Evolutionary conservation across 2,888 invertebrate genomes (phyloP), one percentile per base, ranked within the genome.

Genomic region (Julus scandinavius): DNA sequence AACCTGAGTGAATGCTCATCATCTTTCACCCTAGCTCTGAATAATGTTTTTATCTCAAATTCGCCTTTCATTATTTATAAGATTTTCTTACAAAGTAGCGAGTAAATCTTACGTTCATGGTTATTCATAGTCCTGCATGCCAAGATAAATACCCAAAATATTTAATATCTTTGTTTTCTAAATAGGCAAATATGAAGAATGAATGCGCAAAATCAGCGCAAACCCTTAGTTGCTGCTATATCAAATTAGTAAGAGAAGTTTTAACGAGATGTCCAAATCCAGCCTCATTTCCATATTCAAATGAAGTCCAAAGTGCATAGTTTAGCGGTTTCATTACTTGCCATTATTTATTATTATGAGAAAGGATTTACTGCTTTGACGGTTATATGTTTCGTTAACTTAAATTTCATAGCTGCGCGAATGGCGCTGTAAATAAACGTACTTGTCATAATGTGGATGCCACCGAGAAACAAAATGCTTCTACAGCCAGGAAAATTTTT

Each of bases 321-420:
- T 58, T 58, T 58, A 58, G 58, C 58, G 58, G 58, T 58, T 54
- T 58, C 58, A 29, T 1, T 13, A 58, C 58, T 58, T 58, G 58
- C 58, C 58, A 58, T 58, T 58, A 58, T 58, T 58, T 58, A 58
- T 58, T 17, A 58, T 58, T 58, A 58, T 58, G 58, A 58, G 58
- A n/a, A 58, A 58, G 58, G 58, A 58, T 58, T 58, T 58, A 58
- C 58, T 58, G 58, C 58, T 58, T n/a, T 58, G 58, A 58, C 58
- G 17, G 58, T 58, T 58, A 58, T 58, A 58, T 58, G 58, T 58
- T 58, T 58, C 58, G 58, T 58, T 58, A 58, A 58, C 58, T 58
- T 58, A 58, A 58, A 58, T 58, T 58, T 58, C 58, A 58, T 58
- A 58, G 58, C 58, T 58, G 58, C 58, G n/a, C 58, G 58, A 58